Conservation (phyloP, 2,888 invertebrate genomes). For the Ceriagrion tenellum region DNA sequence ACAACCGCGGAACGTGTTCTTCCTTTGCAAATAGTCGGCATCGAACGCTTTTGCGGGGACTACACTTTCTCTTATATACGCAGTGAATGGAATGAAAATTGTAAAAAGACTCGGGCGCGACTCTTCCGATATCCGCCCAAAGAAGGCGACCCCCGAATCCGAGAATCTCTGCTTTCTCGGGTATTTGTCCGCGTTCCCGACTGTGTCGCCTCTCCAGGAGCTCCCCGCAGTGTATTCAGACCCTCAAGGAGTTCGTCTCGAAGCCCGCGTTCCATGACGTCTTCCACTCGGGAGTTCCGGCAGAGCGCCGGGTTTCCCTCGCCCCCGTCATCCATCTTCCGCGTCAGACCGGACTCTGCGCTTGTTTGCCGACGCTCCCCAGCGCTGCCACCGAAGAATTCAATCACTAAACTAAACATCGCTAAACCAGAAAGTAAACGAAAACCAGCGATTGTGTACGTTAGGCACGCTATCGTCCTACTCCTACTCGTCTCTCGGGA, state of each 20-base stretch:
- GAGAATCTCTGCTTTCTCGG: not conserved
- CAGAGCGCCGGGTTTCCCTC: not conserved
- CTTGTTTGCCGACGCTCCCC: not conserved
- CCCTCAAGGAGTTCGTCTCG: not conserved
- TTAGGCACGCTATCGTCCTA: not conserved
- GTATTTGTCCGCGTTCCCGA: too few species aligned
- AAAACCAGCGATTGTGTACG: not conserved
- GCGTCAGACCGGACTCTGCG: not conserved
- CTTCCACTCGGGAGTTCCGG: not conserved
- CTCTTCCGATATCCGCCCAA: not conserved
- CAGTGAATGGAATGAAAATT: not conserved
- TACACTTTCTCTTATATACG: too few species aligned
- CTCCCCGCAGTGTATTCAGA: not conserved
- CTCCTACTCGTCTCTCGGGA: not conserved
- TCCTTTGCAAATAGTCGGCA: too few species aligned
- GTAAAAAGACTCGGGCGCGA: not conserved
- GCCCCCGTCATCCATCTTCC: not conserved
- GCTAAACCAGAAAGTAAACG: slow-evolving; percentile 28
- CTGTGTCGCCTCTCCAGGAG: not conserved
- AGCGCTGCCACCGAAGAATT: not conserved
- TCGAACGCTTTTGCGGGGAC: too few species aligned
- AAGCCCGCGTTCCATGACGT: not conserved
- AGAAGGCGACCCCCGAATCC: not conserved
- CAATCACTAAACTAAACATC: slow-evolving; percentile 39
- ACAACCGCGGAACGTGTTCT: too few species aligned